Conservation (phyloP, 2,113 vertebrate species). For the Ondatra zibethicus region DNA sequence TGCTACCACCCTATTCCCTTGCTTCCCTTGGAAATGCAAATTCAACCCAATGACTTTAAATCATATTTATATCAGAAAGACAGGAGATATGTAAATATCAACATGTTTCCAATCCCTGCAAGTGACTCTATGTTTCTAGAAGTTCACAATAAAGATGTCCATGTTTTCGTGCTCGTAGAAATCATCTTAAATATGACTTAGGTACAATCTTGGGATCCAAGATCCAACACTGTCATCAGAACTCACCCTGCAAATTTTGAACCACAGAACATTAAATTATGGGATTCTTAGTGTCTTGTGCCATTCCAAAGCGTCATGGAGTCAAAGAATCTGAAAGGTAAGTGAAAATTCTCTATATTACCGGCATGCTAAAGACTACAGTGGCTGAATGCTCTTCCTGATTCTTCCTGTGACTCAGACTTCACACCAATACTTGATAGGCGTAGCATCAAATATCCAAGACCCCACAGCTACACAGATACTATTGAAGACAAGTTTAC, state of each 20-base stretch:
- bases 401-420: neutral
- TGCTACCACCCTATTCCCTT: neutral
- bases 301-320: neutral
- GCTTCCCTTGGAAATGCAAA: neutral
- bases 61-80: neutral
- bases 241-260: neutral
- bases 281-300: neutral
- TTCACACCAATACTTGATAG: neutral
- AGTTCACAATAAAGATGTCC: neutral
- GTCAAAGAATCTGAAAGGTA: neutral
- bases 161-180: neutral
- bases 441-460: neutral
- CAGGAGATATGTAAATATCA: neutral
- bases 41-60: neutral
- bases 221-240: neutral
- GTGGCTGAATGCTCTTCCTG: neutral
- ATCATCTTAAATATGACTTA: neutral
- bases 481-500: neutral
- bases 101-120: neutral
- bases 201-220: neutral
- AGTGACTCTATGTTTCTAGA: neutral
- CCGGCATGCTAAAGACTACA: neutral
- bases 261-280: neutral
- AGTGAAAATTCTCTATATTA: neutral
- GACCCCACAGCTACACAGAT: neutral